Conservation (phyloP, 2,113 vertebrate species). For the Scalopus aquaticus region DNA sequence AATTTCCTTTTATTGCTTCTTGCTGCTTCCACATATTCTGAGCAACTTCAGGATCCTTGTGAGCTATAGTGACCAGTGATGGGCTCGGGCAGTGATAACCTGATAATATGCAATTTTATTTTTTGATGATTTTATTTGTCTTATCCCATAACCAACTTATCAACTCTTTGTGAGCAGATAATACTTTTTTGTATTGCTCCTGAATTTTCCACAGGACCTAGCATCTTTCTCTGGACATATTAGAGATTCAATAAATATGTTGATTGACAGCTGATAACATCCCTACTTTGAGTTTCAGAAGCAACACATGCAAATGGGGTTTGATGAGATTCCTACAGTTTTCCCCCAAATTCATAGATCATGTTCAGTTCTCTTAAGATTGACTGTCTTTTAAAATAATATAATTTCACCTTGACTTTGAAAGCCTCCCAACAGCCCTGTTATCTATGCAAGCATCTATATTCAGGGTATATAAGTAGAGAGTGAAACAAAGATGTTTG, state of each 20-base stretch:
- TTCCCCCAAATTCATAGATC: background rate
- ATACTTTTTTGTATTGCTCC: background rate
- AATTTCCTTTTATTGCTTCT: background rate
- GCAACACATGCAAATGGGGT: background rate
- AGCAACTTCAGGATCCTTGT: background rate
- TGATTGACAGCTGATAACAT: constrained; percentile 39
- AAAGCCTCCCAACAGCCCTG: background rate
- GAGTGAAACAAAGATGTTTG: background rate
- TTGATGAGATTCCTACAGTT: background rate
- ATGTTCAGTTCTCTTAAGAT: background rate
- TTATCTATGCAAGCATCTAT: constrained; percentile 31
- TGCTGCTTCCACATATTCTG: background rate
- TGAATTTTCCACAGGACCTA: background rate
- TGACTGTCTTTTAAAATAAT: background rate
- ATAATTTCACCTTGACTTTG: constrained; percentile 24
- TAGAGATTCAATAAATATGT: constrained; percentile 13
- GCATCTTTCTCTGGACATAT: background rate
- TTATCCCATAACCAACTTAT: background rate
- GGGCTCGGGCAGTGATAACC: background rate
- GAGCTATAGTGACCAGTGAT: background rate
- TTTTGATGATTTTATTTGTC: background rate
- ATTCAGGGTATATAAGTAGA: background rate
- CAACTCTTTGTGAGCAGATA: background rate
- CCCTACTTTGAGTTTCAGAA: constrained; percentile 16
- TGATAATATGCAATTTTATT: background rate